A percentile compares a stretch with the other conserved stretches of the same genome.
These are phyloP conservation scores for Lepidurus couesii DNA, from an alignment of 1,140 invertebrate species.

Conservation along the genomic window DNA sequence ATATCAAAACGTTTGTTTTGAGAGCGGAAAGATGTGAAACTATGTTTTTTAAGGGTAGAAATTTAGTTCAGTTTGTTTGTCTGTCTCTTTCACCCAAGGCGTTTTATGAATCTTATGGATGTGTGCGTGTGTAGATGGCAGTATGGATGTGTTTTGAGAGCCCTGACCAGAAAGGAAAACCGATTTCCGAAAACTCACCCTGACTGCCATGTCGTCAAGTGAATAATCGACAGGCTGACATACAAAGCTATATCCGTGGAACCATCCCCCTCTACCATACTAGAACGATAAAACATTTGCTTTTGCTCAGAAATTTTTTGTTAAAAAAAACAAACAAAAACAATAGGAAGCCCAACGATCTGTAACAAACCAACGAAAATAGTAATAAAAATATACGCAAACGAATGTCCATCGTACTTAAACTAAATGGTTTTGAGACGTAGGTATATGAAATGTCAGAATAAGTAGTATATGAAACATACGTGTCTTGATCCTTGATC, in stretches of 20 bases:
- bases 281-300: slow-evolving; percentile 27
- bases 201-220: slow-evolving; percentile 38
- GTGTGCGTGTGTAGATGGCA: neutral
- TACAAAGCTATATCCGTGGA: slow-evolving; percentile 35
- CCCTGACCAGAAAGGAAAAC: neutral
- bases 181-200: slow-evolving; percentile 31
- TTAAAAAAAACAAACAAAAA: slow-evolving; percentile 24
- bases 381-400: neutral
- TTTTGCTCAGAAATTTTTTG: slow-evolving; percentile 10
- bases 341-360: neutral
- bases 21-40: neutral
- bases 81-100: neutral
- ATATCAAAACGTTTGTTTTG: neutral
- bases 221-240: slow-evolving; percentile 36
- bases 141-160: neutral
- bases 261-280: slow-evolving; percentile 35
- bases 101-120: neutral
- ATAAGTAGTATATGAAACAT: too few relatives aligned
- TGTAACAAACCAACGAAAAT: neutral
- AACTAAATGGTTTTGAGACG: neutral
- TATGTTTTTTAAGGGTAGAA: neutral
- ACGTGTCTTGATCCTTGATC: too few relatives aligned
- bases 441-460: too few relatives aligned
- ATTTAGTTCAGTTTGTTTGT: neutral
- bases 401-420: neutral